A percentile compares a stretch with the other conserved stretches of the same genome.
phyloP scores from a whole-genome alignment of 2,888 invertebrate genomes.

The Cosmopolites sordidus region DNA sequence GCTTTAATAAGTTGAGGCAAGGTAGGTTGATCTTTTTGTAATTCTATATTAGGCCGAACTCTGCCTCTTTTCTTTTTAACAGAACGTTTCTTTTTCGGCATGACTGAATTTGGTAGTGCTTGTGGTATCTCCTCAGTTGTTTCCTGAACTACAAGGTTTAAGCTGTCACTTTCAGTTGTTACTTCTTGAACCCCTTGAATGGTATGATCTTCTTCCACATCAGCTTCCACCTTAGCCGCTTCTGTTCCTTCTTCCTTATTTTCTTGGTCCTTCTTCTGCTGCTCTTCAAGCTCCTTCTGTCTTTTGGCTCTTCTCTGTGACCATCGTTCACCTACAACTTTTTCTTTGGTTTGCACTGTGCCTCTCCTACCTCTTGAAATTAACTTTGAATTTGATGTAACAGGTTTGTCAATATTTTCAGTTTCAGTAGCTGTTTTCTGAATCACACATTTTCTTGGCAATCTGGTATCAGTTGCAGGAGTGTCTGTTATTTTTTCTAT shows the following conservation, averaged over 20 bases:
- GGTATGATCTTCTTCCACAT: conserved; percentile 7
- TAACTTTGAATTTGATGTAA: conserved; percentile 16
- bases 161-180: conserved; percentile 9
- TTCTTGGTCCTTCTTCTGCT: conserved; percentile 19
- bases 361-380: conserved; percentile 30
- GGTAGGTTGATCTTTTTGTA: conserved; percentile 43
- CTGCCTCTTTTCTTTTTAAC: conserved; percentile 46
- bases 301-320: conserved; percentile 45
- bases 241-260: conserved; percentile 17
- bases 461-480: conserved; percentile 2
- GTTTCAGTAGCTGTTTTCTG: conserved; percentile 4
- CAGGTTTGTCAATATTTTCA: not conserved
- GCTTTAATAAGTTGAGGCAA: conserved; percentile 46
- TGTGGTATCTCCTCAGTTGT: conserved; percentile 1
- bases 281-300: conserved; percentile 35
- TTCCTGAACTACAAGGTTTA: not conserved
- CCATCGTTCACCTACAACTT: conserved; percentile 44
- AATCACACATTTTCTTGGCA: conserved; percentile 15
- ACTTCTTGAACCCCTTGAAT: not conserved
- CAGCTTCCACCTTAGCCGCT: conserved; percentile 8
- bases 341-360: conserved; percentile 34
- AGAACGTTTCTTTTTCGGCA: conserved; percentile 19
- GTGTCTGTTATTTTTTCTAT: conserved; percentile 23
- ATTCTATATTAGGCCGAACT: conserved; percentile 45
- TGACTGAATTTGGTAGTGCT: conserved; percentile 13